These are phyloP conservation scores for Psittacula derbiana DNA, from an alignment of 2,797 vertebrate species.

Conservation along the genomic window DNA sequence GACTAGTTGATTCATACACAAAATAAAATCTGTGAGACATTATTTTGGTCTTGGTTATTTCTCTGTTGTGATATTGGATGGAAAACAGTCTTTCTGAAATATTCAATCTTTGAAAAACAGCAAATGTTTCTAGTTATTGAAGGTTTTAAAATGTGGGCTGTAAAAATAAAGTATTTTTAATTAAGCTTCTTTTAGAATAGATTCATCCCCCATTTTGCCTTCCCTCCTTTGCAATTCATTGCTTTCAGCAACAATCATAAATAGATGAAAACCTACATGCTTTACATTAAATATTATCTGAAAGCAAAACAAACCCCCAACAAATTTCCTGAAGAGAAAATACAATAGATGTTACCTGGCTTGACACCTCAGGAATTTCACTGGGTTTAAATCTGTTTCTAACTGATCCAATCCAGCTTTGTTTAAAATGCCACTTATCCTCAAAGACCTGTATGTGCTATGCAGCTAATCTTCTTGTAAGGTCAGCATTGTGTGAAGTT, in stretches of 20 bases:
- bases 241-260: not conserved
- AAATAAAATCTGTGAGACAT: constrained; percentile 26
- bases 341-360: not conserved
- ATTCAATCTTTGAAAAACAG: not conserved
- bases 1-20: constrained; percentile 40
- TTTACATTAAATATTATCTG: not conserved
- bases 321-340: not conserved
- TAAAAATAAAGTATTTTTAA: not conserved
- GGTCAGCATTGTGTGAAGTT: not conserved
- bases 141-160: not conserved
- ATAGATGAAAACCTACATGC: not conserved
- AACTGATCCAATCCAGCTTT: not conserved
- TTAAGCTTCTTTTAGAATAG: not conserved
- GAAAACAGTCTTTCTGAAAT: not conserved
- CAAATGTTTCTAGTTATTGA: not conserved
- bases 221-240: not conserved
- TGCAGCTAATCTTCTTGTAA: not conserved
- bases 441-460: not conserved
- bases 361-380: not conserved
- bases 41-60: constrained; percentile 43
- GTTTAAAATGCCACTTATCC: not conserved
- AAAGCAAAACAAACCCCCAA: not conserved
- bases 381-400: not conserved
- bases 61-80: not conserved
- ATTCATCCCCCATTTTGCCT: not conserved